phyloP scores from a whole-genome alignment of 2,113 vertebrate species.

The Gobiocypris rarus region DNA sequence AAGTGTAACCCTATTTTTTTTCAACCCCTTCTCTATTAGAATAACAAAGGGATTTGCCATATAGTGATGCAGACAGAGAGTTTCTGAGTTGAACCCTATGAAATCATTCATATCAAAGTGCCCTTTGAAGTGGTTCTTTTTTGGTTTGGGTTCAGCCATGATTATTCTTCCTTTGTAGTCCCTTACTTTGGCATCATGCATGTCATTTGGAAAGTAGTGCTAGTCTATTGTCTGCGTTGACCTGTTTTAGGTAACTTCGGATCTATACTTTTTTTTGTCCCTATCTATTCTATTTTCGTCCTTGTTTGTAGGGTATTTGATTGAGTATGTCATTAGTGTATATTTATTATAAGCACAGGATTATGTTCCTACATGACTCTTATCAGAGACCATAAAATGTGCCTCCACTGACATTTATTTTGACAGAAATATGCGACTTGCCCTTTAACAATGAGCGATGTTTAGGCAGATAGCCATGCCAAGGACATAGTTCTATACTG shows the following conservation, averaged over 20 bases:
- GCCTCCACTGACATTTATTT: slow-evolving; percentile 32
- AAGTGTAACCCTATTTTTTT: neutral
- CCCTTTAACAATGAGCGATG: slow-evolving; percentile 30
- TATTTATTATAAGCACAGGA: slow-evolving; percentile 25
- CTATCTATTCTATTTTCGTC: neutral
- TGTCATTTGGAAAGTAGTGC: neutral
- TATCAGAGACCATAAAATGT: slow-evolving; percentile 37
- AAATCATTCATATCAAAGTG: slow-evolving; percentile 5
- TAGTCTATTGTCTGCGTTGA: neutral
- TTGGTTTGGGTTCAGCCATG: neutral
- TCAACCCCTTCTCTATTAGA: neutral
- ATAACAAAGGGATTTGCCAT: neutral
- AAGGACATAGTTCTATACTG: neutral
- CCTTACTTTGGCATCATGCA: neutral
- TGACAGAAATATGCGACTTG: slow-evolving; percentile 42
- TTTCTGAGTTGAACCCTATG: neutral
- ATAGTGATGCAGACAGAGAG: neutral
- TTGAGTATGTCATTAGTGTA: slow-evolving; percentile 18
- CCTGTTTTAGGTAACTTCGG: neutral
- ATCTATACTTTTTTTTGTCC: neutral
- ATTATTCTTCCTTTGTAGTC: slow-evolving; percentile 16
- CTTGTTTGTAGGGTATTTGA: neutral
- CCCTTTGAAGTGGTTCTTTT: neutral
- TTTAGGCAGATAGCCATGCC: neutral
- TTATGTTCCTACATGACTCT: slow-evolving; percentile 2